These are phyloP conservation scores for Yponomeuta evonymella DNA, from an alignment of 2,888 invertebrate species.

Conservation along the genomic window DNA sequence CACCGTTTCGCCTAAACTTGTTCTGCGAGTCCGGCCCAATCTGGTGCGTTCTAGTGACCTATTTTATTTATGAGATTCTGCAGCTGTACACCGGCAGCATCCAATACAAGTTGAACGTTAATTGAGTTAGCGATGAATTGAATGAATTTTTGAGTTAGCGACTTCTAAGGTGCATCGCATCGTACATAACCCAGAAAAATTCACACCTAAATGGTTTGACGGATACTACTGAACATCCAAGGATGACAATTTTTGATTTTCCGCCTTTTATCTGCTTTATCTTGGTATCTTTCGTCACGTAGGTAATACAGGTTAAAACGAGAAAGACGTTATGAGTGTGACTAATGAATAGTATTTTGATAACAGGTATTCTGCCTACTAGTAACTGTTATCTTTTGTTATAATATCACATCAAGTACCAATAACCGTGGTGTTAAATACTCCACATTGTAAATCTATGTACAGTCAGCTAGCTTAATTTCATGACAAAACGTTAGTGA, in stretches of 20 bases:
- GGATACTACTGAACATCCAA: too few species aligned
- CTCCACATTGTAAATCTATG: neutral
- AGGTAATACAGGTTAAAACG: neutral
- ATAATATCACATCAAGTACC: too few species aligned
- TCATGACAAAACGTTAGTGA: too few species aligned
- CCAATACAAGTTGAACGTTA: neutral
- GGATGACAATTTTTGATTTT: neutral
- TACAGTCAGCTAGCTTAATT: too few species aligned
- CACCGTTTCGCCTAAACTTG: neutral
- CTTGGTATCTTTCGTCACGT: neutral
- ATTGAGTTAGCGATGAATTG: too few species aligned
- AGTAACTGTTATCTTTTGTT: too few species aligned
- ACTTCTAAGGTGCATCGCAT: too few species aligned
- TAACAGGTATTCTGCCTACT: neutral
- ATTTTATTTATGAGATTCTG: neutral
- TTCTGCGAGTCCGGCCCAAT: neutral
- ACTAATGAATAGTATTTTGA: neutral
- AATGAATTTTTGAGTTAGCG: too few species aligned
- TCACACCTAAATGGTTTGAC: too few species aligned
- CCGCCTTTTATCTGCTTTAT: neutral
- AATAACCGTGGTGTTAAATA: too few species aligned
- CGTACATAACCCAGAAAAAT: too few species aligned
- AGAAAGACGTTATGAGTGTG: neutral
- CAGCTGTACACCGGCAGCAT: neutral
- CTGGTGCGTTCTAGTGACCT: neutral